Evolutionary conservation across 2,888 invertebrate species (phyloP).

Genomic region (Drosophila eohydei): DNA sequence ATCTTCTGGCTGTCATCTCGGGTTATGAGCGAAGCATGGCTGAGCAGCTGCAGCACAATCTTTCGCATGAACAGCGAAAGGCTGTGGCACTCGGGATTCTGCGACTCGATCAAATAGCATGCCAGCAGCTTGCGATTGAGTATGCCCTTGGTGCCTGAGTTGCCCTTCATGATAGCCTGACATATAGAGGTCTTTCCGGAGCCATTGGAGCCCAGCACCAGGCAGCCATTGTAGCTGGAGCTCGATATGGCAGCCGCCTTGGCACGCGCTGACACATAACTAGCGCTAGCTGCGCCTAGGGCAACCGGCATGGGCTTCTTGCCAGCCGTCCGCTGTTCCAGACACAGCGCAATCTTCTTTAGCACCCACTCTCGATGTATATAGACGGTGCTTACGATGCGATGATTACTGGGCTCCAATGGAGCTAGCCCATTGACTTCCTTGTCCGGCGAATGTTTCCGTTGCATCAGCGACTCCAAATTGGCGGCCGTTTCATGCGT

Average conservation of each 20-base stretch:
- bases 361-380: conserved; percentile 95
- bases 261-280: conserved; percentile 80
- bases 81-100: conserved; percentile 93
- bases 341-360: conserved; percentile 95
- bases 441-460: conserved; percentile 84
- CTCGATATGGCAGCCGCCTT: conserved; percentile 82
- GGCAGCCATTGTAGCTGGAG: conserved; percentile 89
- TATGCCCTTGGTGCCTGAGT: conserved; percentile 84
- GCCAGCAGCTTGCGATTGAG: conserved; percentile 91
- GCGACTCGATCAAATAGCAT: conserved; percentile 94
- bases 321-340: conserved; percentile 94
- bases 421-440: conserved; percentile 81
- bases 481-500: conserved; percentile 81
- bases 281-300: conserved; percentile 58
- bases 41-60: conserved; percentile 93
- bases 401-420: conserved; percentile 56
- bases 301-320: conserved; percentile 86
- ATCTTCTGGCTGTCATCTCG: conserved; percentile 81
- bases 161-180: conserved; percentile 87
- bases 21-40: conserved; percentile 86
- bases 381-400: conserved; percentile 78
- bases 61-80: conserved; percentile 94
- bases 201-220: conserved; percentile 96
- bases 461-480: conserved; percentile 83
- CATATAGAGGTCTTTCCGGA: conserved; percentile 97